Base-by-base conservation (phyloP, 2,888 invertebrate genomes). In the Drosophila limbata region DNA sequence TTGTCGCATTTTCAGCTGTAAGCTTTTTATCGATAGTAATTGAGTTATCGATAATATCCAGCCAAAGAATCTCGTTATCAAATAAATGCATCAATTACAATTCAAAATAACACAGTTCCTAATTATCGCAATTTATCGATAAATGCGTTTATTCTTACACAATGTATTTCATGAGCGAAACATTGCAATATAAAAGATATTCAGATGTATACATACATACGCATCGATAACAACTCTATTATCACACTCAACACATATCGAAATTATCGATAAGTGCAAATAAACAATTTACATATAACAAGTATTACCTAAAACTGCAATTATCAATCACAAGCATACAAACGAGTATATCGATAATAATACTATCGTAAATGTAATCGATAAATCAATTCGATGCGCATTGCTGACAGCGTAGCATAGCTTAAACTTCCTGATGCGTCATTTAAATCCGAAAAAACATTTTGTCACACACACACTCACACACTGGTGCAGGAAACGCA, bases 401-500 rank as follows among this genome's bases (percentile, higher is more conserved):
- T 17, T 40, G 9, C 10, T 40, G 40, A 9, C 17, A 8, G 15
- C 15, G 4, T 13, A 33, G 11, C 35, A 15, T 4, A 15, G 8
- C 15, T 9, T 8, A 8, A 42, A 10, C 19, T 42, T 2, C 42
- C 42, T 19, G 42, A 42, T 5, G 11, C 17, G 11, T 42, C 42
- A 19, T 19, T 11, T 19, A 13, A 19, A 42, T 42, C 11, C 11
- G 42, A 11, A 42, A 42, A 17, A 42, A 6, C 39, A 39, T 42
- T 42, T 42, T 19, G 42, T 1, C 53, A 44, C 55, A 52, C 40
- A 25, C 51, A 51, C 44, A 44, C 51, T 44, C 44, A 33, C 33
- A 51, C 45, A 40, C 66, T 44, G 25, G 51, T 15, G 31, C 15
- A 44, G 40, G 47, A 42, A 72, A 78, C 76, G 71, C 79, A 78